Percentiles rank a stretch among this genome's conserved stretches.
These are phyloP conservation scores for Ormyrus thymus DNA, from an alignment of 2,888 invertebrate species.

Conservation along the genomic window DNA sequence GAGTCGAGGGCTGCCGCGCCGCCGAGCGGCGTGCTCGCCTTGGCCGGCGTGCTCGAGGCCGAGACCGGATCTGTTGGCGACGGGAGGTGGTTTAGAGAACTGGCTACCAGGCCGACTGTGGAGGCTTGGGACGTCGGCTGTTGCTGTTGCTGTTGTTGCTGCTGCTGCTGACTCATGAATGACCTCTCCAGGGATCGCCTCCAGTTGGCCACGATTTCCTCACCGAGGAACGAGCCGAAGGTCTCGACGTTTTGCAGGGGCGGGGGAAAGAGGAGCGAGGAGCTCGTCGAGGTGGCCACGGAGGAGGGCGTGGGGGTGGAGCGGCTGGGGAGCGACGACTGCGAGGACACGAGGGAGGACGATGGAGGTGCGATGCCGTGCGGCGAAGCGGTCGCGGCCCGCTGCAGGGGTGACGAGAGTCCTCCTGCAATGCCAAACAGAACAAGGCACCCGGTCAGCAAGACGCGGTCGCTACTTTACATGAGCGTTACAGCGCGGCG, in stretches of 20 bases:
- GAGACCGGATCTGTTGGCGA: constrained; percentile 77
- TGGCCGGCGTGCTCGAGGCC: constrained; percentile 68
- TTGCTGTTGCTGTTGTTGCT: constrained; percentile 68
- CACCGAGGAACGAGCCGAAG: constrained; percentile 86
- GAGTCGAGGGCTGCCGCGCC: constrained; percentile 64
- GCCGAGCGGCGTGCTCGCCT: constrained; percentile 69
- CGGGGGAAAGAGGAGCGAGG: constrained; percentile 77
- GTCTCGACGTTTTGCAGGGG: constrained; percentile 82
- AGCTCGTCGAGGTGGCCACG: constrained; percentile 72
- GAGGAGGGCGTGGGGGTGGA: constrained; percentile 72
- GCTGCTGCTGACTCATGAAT: constrained; percentile 72
- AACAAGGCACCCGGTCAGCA: constrained; percentile 64
- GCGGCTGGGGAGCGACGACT: constrained; percentile 71
- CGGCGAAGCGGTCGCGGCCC: constrained; percentile 74
- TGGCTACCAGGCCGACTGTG: constrained; percentile 70
- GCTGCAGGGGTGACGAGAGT: constrained; percentile 75
- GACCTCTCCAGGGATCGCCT: constrained; percentile 81
- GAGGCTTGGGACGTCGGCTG: constrained; percentile 61
- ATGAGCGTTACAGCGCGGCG: neutral
- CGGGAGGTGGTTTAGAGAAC: constrained; percentile 75
- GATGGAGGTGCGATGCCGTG: constrained; percentile 66
- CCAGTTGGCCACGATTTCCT: constrained; percentile 89
- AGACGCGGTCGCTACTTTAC: constrained; percentile 21
- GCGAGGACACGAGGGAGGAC: constrained; percentile 64
- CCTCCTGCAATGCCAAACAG: constrained; percentile 75